These are phyloP conservation scores for Trematomus bernacchii DNA, from an alignment of 2,797 vertebrate genomes.

Conservation along the genomic window DNA sequence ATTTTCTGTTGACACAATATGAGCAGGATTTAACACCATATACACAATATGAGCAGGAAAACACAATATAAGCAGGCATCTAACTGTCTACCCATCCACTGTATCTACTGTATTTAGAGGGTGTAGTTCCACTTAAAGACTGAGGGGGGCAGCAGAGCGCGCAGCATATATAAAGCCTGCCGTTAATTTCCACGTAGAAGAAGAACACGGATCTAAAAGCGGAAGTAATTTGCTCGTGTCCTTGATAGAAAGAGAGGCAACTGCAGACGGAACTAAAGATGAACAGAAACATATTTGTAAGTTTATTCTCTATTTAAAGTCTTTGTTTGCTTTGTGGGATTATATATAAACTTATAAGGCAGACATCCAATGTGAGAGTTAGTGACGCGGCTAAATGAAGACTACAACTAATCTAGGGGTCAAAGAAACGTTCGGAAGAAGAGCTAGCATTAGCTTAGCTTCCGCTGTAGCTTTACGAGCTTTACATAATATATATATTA, in stretches of 20 bases:
- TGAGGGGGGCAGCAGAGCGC: constrained; percentile 26
- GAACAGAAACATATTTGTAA: constrained; percentile 69
- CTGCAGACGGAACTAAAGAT: constrained; percentile 40
- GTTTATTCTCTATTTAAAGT: not conserved
- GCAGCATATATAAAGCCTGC: too few species aligned
- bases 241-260: constrained; percentile 48
- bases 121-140: not conserved
- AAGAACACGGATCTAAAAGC: not conserved
- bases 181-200: not conserved
- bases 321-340: accelerated
- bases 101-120: not conserved
- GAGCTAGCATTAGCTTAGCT: constrained; percentile 50
- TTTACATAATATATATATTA: too few species aligned
- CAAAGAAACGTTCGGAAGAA: constrained; percentile 28
- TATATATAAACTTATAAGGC: accelerated
- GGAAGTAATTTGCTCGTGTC: constrained; percentile 65
- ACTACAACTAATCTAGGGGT: constrained; percentile 35
- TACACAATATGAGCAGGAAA: too few species aligned
- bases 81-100: too few species aligned
- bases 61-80: too few species aligned
- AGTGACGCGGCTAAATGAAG: accelerated
- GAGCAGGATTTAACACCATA: too few species aligned
- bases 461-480: too few species aligned
- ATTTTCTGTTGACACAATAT: too few species aligned
- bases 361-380: accelerated